Percentiles rank a stretch among this genome's conserved stretches.
Evolutionary conservation across 2,113 vertebrate species (phyloP).

Genomic region (Capra hircus): DNA sequence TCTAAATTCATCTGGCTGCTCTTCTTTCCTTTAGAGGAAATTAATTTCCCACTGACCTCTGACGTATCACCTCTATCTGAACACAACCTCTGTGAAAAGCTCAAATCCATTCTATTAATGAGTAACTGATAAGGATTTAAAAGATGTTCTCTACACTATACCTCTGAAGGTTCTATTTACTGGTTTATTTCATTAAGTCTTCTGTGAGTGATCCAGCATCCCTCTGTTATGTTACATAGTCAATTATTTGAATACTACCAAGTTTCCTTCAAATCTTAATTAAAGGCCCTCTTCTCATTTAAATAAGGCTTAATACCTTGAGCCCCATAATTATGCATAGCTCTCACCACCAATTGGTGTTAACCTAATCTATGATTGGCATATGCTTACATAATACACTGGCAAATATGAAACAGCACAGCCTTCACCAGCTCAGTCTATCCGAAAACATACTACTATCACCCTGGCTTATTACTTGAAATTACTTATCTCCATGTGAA

Average conservation of each 20-base stretch:
- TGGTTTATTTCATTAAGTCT: neutral
- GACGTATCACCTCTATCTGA: neutral
- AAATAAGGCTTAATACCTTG: neutral
- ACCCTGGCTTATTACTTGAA: neutral
- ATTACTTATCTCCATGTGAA: neutral
- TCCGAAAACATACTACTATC: neutral
- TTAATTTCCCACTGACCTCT: neutral
- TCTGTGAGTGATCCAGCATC: neutral
- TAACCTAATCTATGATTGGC: neutral
- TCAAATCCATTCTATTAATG: neutral
- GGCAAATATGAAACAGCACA: neutral
- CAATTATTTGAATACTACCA: neutral
- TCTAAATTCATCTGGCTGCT: neutral
- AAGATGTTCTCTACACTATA: neutral
- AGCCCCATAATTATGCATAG: neutral
- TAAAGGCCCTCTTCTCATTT: neutral
- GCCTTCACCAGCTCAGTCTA: neutral
- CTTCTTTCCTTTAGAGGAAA: neutral
- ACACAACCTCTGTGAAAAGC: neutral
- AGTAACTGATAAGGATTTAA: neutral
- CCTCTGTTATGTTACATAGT: neutral
- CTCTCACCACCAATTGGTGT: neutral
- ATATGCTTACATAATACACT: neutral
- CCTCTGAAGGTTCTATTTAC: neutral
- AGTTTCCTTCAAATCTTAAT: constrained; percentile 26